A percentile compares a stretch with the other conserved stretches of the same genome.
Conservation (phyloP, 2,888 invertebrate species). For the Allolobophora icterica region DNA sequence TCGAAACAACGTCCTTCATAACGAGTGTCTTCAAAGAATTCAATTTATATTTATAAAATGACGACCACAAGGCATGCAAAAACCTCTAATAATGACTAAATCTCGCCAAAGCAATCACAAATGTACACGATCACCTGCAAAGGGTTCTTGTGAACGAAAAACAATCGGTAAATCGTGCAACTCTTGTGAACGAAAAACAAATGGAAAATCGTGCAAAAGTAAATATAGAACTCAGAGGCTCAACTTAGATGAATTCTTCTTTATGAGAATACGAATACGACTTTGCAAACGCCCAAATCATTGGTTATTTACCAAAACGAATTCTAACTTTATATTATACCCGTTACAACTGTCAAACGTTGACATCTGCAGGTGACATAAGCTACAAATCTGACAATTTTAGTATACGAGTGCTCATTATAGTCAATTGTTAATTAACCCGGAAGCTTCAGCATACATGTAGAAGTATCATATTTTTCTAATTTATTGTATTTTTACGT, state of each 20-base stretch:
- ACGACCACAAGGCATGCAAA: neutral
- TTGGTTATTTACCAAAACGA: too few species aligned
- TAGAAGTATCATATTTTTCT: neutral
- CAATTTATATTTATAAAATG: neutral
- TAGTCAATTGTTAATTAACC: neutral
- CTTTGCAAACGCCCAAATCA: neutral
- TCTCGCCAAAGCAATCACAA: too few species aligned
- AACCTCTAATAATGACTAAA: too few species aligned
- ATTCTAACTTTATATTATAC: too few species aligned
- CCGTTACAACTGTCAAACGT: neutral
- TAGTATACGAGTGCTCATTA: neutral
- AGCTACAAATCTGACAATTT: neutral
- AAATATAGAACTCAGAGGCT: slow-evolving; percentile 10
- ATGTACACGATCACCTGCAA: too few species aligned
- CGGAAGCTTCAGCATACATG: neutral
- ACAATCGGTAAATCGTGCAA: too few species aligned
- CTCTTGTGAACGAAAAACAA: too few species aligned
- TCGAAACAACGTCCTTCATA: neutral
- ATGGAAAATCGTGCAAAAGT: neutral
- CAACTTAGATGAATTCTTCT: neutral
- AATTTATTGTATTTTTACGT: neutral
- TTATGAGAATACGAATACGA: slow-evolving; percentile 13
- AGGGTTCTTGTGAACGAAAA: too few species aligned
- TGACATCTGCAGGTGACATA: neutral
- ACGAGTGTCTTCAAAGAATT: neutral